Evolutionary conservation across 2,797 vertebrate species (phyloP).

Genomic region (Threskiornis aethiopicus): DNA sequence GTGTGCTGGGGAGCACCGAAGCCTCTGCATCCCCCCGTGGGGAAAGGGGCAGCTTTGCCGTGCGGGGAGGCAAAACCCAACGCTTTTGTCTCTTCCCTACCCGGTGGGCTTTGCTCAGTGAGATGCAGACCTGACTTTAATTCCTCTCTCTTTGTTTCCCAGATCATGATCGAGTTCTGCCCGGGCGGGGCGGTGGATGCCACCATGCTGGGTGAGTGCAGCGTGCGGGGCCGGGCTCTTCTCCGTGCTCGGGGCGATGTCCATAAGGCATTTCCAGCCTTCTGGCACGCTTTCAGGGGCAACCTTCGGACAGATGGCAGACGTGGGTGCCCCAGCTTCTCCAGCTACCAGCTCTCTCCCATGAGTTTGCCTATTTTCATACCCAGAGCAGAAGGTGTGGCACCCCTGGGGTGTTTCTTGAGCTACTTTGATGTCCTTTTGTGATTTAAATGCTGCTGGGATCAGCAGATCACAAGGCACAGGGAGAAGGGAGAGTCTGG

Average conservation of each 20-base stretch:
- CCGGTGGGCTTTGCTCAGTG: rapidly evolving
- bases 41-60: neutral
- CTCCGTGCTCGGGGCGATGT: rapidly evolving
- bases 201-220: conserved; percentile 90
- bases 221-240: rapidly evolving
- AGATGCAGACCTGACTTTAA: neutral
- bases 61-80: neutral
- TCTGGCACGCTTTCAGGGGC: neutral
- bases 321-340: neutral
- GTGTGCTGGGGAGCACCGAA: neutral
- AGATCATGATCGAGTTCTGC: conserved; percentile 99
- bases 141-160: conserved; percentile 6
- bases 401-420: neutral
- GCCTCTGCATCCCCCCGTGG: rapidly evolving
- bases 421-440: neutral
- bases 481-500: neutral
- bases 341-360: neutral
- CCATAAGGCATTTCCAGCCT: neutral
- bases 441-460: neutral
- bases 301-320: neutral
- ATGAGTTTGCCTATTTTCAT: neutral
- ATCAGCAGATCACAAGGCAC: neutral
- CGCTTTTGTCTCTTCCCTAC: neutral
- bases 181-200: conserved; percentile 94
- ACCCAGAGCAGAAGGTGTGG: neutral